Conservation (phyloP, 2,797 vertebrate genomes). For the Carapus acus region DNA sequence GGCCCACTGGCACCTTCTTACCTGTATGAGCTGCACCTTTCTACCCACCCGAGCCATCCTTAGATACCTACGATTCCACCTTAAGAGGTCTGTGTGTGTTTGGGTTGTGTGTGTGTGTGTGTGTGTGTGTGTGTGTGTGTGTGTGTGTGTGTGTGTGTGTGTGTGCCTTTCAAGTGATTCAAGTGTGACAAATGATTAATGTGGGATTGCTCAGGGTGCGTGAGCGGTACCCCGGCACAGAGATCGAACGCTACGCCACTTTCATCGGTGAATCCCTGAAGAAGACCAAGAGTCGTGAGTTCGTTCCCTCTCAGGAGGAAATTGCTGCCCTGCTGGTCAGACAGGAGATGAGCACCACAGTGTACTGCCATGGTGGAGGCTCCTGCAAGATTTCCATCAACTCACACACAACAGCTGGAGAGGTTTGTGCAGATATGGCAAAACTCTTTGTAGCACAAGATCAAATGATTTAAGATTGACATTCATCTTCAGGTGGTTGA, state of each 20-base stretch:
- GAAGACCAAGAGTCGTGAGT: conserved; percentile 86
- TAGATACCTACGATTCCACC: conserved; percentile 90
- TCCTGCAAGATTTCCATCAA: conserved; percentile 96
- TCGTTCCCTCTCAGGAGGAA: conserved; percentile 91
- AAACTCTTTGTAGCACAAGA: not conserved
- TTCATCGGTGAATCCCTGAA: conserved; percentile 88
- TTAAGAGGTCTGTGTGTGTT: conserved; percentile 75
- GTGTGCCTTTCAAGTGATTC: not conserved
- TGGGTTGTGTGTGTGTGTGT: not conserved
- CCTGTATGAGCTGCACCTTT: conserved; percentile 92
- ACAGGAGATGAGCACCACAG: conserved; percentile 89
- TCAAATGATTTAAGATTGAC: conserved; percentile 1
- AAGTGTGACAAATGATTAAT: not conserved
- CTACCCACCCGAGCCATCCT: conserved; percentile 86
- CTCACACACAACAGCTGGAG: conserved; percentile 91
- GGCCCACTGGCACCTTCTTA: conserved; percentile 90
- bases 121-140: not conserved
- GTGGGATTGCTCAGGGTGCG: conserved; percentile 70
- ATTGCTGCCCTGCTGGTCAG: conserved; percentile 85
- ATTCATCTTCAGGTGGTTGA: conserved; percentile 80
- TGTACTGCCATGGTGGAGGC: conserved; percentile 91
- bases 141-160: too few species aligned
- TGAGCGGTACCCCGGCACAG: conserved; percentile 80
- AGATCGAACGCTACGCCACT: conserved; percentile 82
- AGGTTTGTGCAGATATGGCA: conserved; percentile 69